phyloP scores from a whole-genome alignment of 1,140 invertebrate genomes.

The Drosophila neocordata region DNA sequence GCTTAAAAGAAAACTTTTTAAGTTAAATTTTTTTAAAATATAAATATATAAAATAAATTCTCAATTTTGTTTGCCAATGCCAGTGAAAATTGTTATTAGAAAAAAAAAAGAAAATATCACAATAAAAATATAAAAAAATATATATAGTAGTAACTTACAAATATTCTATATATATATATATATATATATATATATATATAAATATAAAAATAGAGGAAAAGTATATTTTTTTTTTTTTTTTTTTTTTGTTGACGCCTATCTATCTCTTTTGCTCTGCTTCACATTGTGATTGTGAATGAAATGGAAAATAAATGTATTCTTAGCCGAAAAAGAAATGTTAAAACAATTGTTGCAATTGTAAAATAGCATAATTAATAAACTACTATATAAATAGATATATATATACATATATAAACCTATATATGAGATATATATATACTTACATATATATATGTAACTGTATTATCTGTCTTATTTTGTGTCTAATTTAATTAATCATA shows the following conservation, averaged over 20 bases:
- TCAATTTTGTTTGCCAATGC: too few species aligned
- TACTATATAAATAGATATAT: constrained; percentile 3
- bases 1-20: too few species aligned
- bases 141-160: not conserved
- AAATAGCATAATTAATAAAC: constrained; percentile 10
- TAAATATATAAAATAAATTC: too few species aligned
- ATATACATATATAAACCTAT: constrained; percentile 12
- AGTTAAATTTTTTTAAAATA: too few species aligned
- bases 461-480: constrained; percentile 35
- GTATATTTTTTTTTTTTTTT: not conserved
- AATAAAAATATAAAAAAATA: not conserved
- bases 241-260: not conserved
- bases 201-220: not conserved
- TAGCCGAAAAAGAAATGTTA: not conserved
- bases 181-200: constrained; percentile 12
- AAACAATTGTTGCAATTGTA: constrained; percentile 12
- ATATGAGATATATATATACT: constrained; percentile 10
- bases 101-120: not conserved
- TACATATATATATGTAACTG: constrained; percentile 2
- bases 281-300: too few species aligned
- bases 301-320: not conserved
- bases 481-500: constrained; percentile 24
- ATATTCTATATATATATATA: not conserved
- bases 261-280: not conserved
- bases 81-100: constrained; percentile 31